Evolutionary conservation across 2,888 invertebrate species (phyloP).

Genomic region (Lomographa bimaculata): DNA sequence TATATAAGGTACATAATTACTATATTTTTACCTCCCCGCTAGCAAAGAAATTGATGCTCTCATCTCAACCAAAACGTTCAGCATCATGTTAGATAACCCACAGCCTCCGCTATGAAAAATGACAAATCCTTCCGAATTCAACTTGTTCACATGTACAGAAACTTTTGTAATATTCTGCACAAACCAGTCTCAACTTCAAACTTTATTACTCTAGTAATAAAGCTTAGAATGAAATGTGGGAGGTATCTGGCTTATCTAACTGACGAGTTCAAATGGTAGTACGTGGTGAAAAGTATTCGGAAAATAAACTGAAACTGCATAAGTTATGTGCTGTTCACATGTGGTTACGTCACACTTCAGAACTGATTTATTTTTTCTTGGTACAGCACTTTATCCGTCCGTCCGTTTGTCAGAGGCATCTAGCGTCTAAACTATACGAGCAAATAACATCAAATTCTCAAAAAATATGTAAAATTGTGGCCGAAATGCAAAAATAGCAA

Average conservation of each 20-base stretch:
- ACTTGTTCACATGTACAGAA: constrained; percentile 11
- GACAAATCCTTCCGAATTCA: constrained; percentile 18
- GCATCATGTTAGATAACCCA: constrained; percentile 5
- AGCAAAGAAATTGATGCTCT: too few species aligned
- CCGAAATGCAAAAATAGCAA: too few species aligned
- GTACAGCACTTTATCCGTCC: too few species aligned
- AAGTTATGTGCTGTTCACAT: too few species aligned
- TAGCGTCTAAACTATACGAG: too few species aligned
- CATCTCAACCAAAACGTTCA: neutral
- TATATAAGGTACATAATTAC: too few species aligned
- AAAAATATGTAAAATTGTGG: too few species aligned
- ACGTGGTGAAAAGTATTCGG: neutral
- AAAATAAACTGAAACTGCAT: constrained; percentile 2
- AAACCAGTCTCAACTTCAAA: constrained; percentile 5
- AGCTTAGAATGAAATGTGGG: neutral
- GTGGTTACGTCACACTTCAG: too few species aligned
- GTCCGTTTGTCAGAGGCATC: too few species aligned
- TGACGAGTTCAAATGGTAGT: neutral
- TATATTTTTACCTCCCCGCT: too few species aligned
- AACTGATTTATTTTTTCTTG: too few species aligned
- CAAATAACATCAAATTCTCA: too few species aligned
- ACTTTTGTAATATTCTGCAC: constrained; percentile 9
- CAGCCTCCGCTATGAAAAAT: constrained; percentile 21
- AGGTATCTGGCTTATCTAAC: constrained; percentile 3
- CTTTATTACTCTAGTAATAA: constrained; percentile 2